phyloP scores from a whole-genome alignment of 64 coral and sea anemone genomes.

The Pocillopora damicornis region DNA sequence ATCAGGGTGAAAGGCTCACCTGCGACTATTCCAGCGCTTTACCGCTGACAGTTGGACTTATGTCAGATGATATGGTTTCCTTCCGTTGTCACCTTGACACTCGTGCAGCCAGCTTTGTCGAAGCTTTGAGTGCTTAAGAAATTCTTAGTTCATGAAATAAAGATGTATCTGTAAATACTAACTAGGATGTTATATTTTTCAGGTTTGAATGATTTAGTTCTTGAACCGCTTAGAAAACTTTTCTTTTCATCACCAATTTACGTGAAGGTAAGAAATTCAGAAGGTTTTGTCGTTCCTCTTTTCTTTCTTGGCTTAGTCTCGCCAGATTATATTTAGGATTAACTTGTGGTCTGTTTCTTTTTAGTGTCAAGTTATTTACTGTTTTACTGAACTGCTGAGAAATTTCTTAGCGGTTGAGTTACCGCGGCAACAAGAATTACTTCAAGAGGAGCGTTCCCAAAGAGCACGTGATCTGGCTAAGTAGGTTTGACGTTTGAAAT shows the following conservation, averaged over 20 bases:
- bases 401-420: conserved; percentile 74
- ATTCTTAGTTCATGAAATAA: not conserved
- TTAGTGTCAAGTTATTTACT: conserved; percentile 92
- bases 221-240: conserved; percentile 83
- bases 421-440: conserved; percentile 59
- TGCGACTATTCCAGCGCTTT: too few species aligned
- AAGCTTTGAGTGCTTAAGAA: too few species aligned
- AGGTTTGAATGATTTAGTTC: conserved; percentile 90
- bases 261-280: conserved; percentile 58
- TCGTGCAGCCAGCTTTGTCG: too few species aligned
- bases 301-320: not conserved
- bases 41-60: too few species aligned
- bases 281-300: not conserved
- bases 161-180: not conserved
- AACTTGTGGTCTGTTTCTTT: not conserved
- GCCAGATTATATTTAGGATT: not conserved
- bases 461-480: not conserved
- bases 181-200: not conserved
- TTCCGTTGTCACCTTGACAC: too few species aligned
- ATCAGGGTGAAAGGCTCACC: too few species aligned
- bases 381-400: conserved; percentile 77
- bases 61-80: too few species aligned
- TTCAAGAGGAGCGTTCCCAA: conserved; percentile 32
- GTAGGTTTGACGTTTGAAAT: not conserved
- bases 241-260: conserved; percentile 84